Evolutionary conservation across 2,797 vertebrate genomes (phyloP).

Genomic region (Sebastes melanostomus): DNA sequence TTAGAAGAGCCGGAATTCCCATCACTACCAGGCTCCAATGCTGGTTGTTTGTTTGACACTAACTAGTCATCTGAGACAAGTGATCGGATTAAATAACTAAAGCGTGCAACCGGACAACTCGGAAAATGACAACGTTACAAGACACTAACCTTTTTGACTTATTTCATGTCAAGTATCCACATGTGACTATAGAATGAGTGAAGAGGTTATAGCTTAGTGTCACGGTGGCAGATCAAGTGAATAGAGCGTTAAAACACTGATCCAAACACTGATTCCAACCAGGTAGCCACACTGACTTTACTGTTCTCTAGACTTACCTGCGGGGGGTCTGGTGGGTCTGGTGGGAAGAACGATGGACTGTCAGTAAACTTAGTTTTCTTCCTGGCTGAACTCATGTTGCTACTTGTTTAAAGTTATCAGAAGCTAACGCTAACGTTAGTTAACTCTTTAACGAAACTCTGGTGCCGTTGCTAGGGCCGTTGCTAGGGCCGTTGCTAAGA

Average conservation of each 20-base stretch:
- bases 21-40: too few species aligned
- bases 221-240: neutral
- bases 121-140: too few species aligned
- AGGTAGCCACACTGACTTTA: neutral
- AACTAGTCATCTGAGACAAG: neutral
- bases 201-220: neutral
- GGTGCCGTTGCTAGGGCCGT: slow-evolving; percentile 22
- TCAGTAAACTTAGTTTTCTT: neutral
- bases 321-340: neutral
- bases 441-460: neutral
- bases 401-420: neutral
- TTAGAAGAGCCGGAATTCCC: too few species aligned
- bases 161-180: neutral
- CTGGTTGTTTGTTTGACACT: neutral
- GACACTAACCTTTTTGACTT: neutral
- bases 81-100: too few species aligned
- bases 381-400: slow-evolving; percentile 4
- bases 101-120: neutral
- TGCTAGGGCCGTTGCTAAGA: slow-evolving; percentile 36
- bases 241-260: neutral
- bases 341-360: accelerated
- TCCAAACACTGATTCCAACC: too few species aligned
- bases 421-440: neutral
- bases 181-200: neutral
- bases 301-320: slow-evolving; percentile 4